Conservation (phyloP, 2,797 vertebrate genomes). For the Schizopygopsis pylzovi region DNA sequence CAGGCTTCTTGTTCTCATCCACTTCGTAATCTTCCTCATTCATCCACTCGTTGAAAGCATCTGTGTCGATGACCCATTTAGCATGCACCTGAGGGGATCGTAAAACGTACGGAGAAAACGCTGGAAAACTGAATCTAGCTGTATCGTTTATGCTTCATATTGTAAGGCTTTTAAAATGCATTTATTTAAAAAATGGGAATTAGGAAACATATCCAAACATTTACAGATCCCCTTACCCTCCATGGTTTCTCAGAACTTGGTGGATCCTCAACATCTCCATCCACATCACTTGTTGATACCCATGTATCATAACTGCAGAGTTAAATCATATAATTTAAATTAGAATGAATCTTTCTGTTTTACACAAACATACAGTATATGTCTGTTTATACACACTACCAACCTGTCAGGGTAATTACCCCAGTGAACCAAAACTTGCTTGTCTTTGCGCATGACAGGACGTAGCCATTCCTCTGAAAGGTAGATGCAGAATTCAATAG, state of each 20-base stretch:
- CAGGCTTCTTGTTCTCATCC: conserved; percentile 91
- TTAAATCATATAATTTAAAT: background rate
- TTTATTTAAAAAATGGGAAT: background rate
- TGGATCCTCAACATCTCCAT: conserved; percentile 92
- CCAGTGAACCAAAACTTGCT: conserved; percentile 97
- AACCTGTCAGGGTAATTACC: conserved; percentile 86
- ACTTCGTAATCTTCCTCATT: conserved; percentile 98
- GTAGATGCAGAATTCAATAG: conserved; percentile 50
- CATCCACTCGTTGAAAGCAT: conserved; percentile 98
- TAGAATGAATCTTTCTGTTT: background rate
- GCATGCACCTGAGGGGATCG: conserved; percentile 84
- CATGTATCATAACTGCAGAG: conserved; percentile 91
- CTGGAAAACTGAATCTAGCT: background rate
- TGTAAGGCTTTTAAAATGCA: background rate
- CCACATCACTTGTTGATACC: conserved; percentile 89
- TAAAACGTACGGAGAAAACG: background rate
- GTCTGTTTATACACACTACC: background rate
- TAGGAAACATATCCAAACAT: background rate
- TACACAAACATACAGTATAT: background rate
- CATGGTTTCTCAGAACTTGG: conserved; percentile 91
- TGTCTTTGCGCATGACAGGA: conserved; percentile 94
- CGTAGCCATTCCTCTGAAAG: conserved; percentile 95
- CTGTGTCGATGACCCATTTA: conserved; percentile 95
- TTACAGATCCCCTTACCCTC: conserved; percentile 82
- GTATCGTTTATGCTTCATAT: background rate